phyloP scores from a whole-genome alignment of 2,113 vertebrate species.

The Falcunculus frontatus region DNA sequence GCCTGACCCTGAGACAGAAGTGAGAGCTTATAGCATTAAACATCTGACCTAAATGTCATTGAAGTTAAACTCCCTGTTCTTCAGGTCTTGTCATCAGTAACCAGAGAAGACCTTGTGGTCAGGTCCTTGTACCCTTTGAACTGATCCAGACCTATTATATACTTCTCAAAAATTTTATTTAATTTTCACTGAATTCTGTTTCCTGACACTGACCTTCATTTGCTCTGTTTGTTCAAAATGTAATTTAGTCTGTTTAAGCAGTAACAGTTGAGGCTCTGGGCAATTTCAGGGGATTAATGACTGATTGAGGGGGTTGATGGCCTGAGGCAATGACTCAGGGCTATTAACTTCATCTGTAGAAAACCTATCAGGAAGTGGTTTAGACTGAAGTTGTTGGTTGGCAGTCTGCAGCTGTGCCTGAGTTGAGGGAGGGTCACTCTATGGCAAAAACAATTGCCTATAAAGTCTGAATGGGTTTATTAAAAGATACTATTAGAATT shows the following conservation, averaged over 20 bases:
- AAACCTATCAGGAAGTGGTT: slow-evolving; percentile 29
- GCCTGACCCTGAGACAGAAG: not conserved
- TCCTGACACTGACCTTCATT: slow-evolving; percentile 25
- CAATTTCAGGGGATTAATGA: slow-evolving; percentile 35
- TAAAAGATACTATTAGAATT: not conserved
- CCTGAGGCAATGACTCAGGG: not conserved
- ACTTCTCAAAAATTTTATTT: not conserved
- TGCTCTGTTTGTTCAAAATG: slow-evolving; percentile 25
- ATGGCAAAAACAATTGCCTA: not conserved
- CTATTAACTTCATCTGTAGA: slow-evolving; percentile 7
- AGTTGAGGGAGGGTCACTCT: not conserved
- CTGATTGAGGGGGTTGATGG: slow-evolving; percentile 20
- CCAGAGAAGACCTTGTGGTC: not conserved
- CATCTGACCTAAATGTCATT: not conserved
- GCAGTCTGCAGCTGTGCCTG: not conserved
- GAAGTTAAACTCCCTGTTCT: not conserved
- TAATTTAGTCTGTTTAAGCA: slow-evolving; percentile 6
- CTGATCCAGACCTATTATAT: not conserved
- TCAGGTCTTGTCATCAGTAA: not conserved
- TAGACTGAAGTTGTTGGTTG: not conserved
- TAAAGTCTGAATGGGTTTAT: slow-evolving; percentile 8
- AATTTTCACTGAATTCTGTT: not conserved
- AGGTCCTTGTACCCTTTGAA: not conserved
- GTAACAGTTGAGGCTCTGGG: not conserved
- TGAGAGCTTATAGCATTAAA: not conserved